phyloP scores from a whole-genome alignment of 2,113 vertebrate species.

The Setophaga coronata region DNA sequence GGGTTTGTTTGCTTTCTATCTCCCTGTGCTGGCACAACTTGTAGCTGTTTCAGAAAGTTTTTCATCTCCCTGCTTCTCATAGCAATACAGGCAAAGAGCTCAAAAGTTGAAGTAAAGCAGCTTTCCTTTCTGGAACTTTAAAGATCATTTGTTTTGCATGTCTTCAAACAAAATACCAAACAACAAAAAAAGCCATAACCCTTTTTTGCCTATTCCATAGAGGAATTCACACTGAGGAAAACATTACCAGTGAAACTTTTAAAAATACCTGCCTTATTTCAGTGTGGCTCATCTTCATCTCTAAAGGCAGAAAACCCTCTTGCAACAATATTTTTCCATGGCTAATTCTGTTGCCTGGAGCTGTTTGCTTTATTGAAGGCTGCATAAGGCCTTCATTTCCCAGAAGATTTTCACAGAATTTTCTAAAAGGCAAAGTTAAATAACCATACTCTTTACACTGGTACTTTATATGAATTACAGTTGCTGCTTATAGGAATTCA shows the following conservation, averaged over 20 bases:
- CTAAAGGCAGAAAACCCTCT: background rate
- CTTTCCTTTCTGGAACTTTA: background rate
- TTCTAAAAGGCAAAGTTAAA: background rate
- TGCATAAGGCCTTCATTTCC: background rate
- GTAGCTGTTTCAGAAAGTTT: background rate
- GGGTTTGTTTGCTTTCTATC: background rate
- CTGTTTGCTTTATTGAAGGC: background rate
- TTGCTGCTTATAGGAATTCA: background rate
- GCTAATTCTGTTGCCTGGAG: background rate
- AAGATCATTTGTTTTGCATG: background rate
- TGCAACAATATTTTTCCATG: background rate
- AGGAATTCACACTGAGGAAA: background rate
- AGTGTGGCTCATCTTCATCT: background rate
- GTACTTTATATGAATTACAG: background rate
- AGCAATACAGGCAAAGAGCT: background rate
- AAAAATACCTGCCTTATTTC: background rate
- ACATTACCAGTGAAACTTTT: background rate
- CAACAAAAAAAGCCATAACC: background rate
- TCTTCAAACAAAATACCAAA: background rate
- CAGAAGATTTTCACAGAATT: background rate
- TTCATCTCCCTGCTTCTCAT: accelerated
- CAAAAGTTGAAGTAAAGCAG: background rate
- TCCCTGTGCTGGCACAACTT: background rate
- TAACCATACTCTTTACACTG: background rate
- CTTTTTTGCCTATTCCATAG: background rate